A percentile compares a stretch with the other conserved stretches of the same genome.
phyloP scores from a whole-genome alignment of 1,140 invertebrate species.

The Drosophila carrolli region DNA sequence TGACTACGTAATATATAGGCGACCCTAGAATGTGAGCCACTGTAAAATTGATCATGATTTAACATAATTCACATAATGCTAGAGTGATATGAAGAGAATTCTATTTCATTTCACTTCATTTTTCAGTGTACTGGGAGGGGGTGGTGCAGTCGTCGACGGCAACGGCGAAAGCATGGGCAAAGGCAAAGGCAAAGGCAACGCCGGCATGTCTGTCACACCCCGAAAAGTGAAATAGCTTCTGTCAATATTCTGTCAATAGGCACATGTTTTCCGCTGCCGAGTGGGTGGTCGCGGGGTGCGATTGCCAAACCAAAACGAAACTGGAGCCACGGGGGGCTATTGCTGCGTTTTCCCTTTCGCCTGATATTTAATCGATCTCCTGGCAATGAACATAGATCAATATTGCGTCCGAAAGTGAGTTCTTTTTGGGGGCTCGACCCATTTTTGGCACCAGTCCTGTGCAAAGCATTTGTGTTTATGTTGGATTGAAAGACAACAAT shows the following conservation, averaged over 20 bases:
- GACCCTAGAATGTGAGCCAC: too few species aligned
- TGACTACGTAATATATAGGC: too few species aligned
- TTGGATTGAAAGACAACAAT: too few species aligned
- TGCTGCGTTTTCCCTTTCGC: constrained; percentile 60
- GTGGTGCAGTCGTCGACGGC: constrained; percentile 36
- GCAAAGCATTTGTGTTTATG: not conserved
- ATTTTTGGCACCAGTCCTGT: constrained; percentile 12
- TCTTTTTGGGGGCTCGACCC: constrained; percentile 35
- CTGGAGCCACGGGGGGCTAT: constrained; percentile 18
- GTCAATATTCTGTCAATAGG: constrained; percentile 84
- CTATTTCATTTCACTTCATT: too few species aligned
- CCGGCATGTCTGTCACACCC: constrained; percentile 69
- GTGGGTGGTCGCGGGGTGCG: constrained; percentile 35
- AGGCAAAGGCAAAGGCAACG: constrained; percentile 38
- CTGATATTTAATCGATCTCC: constrained; percentile 68
- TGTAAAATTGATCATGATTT: too few species aligned
- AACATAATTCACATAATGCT: too few species aligned
- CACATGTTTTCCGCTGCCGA: constrained; percentile 68
- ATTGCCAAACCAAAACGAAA: constrained; percentile 23
- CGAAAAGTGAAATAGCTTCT: constrained; percentile 82
- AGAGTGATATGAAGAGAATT: too few species aligned
- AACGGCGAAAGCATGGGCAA: constrained; percentile 33
- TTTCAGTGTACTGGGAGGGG: not conserved
- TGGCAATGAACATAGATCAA: constrained; percentile 41
- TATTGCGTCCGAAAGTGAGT: constrained; percentile 37